Evolutionary conservation across 2,797 vertebrate genomes (phyloP), one percentile per base, ranked within the genome.

Genomic region (Pelodytes ibericus): DNA sequence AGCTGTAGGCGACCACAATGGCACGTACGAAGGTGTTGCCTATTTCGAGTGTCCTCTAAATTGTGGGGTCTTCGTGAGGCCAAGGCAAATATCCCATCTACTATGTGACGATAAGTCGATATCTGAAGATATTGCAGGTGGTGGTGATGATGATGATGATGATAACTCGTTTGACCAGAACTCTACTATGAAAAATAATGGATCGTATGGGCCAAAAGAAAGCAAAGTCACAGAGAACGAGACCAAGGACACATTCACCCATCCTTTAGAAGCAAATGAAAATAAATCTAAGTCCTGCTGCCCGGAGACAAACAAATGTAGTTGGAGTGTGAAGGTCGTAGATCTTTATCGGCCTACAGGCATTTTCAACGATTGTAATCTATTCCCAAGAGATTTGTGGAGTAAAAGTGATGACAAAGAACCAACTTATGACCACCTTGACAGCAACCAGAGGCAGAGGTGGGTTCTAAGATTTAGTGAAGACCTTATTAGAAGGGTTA

Each of bases 1-100:
- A 41, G 81, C 89, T 30, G 82, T 76, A 70, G 89, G 87, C 31
- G 86, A 86, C 47, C 79, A 82, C 7, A 60, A 84, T 82, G 90
- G 89, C 57, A 85, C 80, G 4, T 87, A 80, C 22, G 36, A 84
- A 77, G 88, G 86, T 10, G 77, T 88, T 30, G 84, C 83, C 25
- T 89, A 88, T 65, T 92, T 89, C 36, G 83, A 81, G 47, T 90
- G 85, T 56, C 65, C 83, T 56, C 81, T 84, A 62, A 61, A 70
- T 44, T 85, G 83, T 8, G 89, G 87, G 4, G 68, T 88, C 4
- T 84, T 90, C 80, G 87, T 89, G 53, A 86, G 83, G 73, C 76
- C 88, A 2, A 67, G 82, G 2, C 83, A 91, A 61, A 82, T 91
- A 33, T 86, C 83, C 16, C 83, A 82, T 15, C 61, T 84, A 0